phyloP scores from a whole-genome alignment of 2,113 vertebrate genomes.

The Gorsachius goisagi region DNA sequence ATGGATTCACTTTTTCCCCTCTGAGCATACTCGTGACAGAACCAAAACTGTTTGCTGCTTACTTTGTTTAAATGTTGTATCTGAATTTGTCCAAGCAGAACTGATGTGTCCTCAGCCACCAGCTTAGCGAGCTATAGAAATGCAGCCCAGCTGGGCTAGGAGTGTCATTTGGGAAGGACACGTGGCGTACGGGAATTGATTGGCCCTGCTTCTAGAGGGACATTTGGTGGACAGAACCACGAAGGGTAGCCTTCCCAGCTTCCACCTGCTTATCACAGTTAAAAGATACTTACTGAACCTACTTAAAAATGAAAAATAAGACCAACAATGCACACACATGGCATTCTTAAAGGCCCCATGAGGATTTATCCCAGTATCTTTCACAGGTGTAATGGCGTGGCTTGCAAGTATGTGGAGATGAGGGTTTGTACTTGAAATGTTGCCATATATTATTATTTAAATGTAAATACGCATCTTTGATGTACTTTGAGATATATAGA shows the following conservation, averaged over 20 bases:
- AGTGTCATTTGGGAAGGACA: neutral
- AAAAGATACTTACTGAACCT: neutral
- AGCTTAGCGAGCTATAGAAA: neutral
- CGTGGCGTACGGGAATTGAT: rapidly evolving
- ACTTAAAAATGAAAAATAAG: neutral
- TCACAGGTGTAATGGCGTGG: neutral
- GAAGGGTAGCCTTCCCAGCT: neutral
- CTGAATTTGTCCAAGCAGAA: neutral
- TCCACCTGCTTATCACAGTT: neutral
- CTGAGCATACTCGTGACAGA: neutral
- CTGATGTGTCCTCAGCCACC: neutral
- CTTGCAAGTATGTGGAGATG: neutral
- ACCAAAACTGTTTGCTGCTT: neutral
- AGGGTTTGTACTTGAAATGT: neutral
- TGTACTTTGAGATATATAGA: neutral
- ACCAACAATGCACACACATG: neutral
- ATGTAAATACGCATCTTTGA: neutral
- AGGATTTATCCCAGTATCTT: neutral
- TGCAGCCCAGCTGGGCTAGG: neutral
- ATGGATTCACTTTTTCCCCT: neutral
- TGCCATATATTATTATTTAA: neutral
- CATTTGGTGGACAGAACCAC: neutral
- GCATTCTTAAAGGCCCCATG: neutral
- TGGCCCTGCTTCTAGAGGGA: neutral
- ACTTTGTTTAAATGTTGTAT: neutral